Evolutionary conservation across 2,797 vertebrate species (phyloP).

Genomic region (Sciurus carolinensis): DNA sequence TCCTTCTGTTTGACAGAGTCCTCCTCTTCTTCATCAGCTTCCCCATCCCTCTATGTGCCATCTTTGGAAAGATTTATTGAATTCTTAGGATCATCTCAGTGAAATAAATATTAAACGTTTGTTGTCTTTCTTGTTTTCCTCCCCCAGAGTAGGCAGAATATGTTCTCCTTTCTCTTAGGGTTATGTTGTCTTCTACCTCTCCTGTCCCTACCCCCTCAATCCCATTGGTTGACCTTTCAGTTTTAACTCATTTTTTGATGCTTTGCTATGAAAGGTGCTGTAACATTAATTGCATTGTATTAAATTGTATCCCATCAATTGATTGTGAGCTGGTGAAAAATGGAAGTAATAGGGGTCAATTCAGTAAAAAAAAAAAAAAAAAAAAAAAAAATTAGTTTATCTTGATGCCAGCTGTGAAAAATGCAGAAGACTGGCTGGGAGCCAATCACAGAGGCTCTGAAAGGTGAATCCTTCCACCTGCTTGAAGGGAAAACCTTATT

Average conservation of each 20-base stretch:
- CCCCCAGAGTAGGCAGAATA: neutral
- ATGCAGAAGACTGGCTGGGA: constrained; percentile 87
- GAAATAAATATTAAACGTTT: neutral
- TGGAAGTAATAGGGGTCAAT: constrained; percentile 90
- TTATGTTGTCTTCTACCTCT: neutral
- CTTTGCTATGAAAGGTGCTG: constrained; percentile 34
- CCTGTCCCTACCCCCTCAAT: no score
- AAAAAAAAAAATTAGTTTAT: constrained; percentile 89
- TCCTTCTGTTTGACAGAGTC: no score
- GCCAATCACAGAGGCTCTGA: constrained; percentile 86
- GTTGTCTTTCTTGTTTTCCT: neutral
- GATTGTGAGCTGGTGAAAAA: constrained; percentile 88
- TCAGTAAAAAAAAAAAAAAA: constrained; percentile 88
- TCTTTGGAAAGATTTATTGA: neutral
- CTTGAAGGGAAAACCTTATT: constrained; percentile 78
- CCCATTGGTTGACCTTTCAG: neutral
- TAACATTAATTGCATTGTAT: constrained; percentile 88
- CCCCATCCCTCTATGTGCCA: neutral
- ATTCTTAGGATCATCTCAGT: neutral
- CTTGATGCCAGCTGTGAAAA: constrained; percentile 90
- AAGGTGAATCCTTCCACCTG: constrained; percentile 81
- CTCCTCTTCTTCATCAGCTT: neutral
- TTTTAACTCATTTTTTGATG: neutral
- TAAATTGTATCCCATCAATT: constrained; percentile 89
- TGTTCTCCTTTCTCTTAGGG: neutral